Evolutionary conservation across 2,113 vertebrate species (phyloP).

Genomic region (Salvelinus namaycush): DNA sequence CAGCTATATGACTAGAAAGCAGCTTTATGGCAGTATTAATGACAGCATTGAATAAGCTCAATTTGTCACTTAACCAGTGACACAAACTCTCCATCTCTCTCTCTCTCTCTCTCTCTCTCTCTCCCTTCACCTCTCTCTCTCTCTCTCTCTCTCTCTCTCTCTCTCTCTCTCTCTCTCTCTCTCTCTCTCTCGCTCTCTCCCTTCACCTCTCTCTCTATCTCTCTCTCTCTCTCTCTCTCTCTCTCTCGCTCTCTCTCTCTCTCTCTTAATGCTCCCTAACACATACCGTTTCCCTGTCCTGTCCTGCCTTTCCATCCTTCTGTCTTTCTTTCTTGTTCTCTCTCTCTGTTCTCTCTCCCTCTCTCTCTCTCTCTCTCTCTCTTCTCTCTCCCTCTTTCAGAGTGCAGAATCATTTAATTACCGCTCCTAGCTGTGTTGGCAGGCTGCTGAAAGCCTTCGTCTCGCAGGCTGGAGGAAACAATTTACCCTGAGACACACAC

Average conservation of each 20-base stretch:
- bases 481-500: constrained; percentile 69
- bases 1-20: neutral
- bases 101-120: neutral
- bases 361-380: constrained; percentile 21
- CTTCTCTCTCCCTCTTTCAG: constrained; percentile 74
- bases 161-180: too few species aligned
- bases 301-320: constrained; percentile 52
- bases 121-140: neutral
- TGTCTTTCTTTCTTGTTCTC: constrained; percentile 28
- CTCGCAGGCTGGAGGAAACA: constrained; percentile 78
- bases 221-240: constrained; percentile 16
- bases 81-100: constrained; percentile 19
- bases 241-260: constrained; percentile 65
- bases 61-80: constrained; percentile 7
- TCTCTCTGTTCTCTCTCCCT: constrained; percentile 64
- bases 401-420: constrained; percentile 78
- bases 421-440: constrained; percentile 77
- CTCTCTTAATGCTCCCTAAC: constrained; percentile 53
- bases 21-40: neutral
- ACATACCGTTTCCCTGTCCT: constrained; percentile 16
- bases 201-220: constrained; percentile 10
- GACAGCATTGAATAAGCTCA: neutral
- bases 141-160: constrained; percentile 20
- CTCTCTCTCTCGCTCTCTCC: constrained; percentile 4
- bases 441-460: constrained; percentile 81